phyloP scores from a whole-genome alignment of 2,113 vertebrate genomes.

The Oryzias woworae region DNA sequence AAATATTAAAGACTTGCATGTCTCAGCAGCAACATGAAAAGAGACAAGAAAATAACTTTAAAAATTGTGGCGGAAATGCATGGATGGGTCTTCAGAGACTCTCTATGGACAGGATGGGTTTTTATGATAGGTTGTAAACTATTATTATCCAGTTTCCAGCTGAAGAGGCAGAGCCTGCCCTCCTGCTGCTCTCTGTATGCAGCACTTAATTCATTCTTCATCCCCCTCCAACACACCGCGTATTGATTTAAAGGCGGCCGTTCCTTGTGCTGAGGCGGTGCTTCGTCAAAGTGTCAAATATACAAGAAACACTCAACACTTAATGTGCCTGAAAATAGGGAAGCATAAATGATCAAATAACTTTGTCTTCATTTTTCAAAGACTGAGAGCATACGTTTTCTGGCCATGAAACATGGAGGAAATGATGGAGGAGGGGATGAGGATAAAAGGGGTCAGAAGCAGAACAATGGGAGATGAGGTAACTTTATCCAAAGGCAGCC shows the following conservation, averaged over 20 bases:
- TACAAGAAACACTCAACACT: conserved; percentile 17
- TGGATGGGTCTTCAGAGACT: conserved; percentile 22
- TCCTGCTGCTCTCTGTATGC: conserved; percentile 34
- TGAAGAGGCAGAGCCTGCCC: conserved; percentile 22
- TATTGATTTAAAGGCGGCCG: conserved; percentile 40
- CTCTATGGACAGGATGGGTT: not conserved
- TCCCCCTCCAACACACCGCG: conserved; percentile 13
- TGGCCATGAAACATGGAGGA: conserved; percentile 25
- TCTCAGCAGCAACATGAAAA: too few relatives aligned
- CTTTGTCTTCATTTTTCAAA: conserved; percentile 14
- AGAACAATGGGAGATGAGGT: conserved; percentile 17
- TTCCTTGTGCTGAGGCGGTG: conserved; percentile 20
- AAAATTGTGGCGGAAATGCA: conserved; percentile 17
- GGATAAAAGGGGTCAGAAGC: conserved; percentile 19
- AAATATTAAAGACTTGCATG: too few relatives aligned
- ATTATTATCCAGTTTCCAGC: conserved; percentile 13
- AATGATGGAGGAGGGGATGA: conserved; percentile 39
- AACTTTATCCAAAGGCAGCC: not conserved
- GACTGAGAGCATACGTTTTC: conserved; percentile 12
- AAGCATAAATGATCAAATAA: not conserved
- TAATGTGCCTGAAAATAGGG: conserved; percentile 15
- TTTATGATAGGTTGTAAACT: conserved; percentile 31
- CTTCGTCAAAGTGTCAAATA: conserved; percentile 17
- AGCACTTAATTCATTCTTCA: conserved; percentile 19
- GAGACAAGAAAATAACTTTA: not conserved